phyloP scores from a whole-genome alignment of 2,888 invertebrate genomes.

The Hyalella azteca region DNA sequence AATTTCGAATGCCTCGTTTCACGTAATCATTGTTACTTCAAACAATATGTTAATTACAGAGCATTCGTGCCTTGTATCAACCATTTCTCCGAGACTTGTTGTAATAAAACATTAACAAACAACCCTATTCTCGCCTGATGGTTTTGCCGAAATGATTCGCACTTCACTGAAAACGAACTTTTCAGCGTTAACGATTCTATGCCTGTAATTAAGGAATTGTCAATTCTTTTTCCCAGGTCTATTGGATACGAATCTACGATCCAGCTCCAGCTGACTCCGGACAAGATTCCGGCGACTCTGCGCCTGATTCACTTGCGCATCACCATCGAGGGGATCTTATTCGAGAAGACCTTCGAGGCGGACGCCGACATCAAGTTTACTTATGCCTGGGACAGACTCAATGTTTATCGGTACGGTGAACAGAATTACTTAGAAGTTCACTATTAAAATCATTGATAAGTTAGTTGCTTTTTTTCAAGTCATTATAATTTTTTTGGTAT shows the following conservation, averaged over 20 bases:
- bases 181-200: too few species aligned
- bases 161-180: too few species aligned
- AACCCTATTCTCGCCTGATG: too few species aligned
- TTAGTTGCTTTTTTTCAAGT: neutral
- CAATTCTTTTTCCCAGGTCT: slow-evolving; percentile 68
- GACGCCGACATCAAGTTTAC: slow-evolving; percentile 96
- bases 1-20: too few species aligned
- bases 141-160: too few species aligned
- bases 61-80: too few species aligned
- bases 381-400: slow-evolving; percentile 95
- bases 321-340: slow-evolving; percentile 91
- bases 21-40: too few species aligned
- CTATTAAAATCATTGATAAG: neutral
- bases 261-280: slow-evolving; percentile 87
- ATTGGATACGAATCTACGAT: slow-evolving; percentile 93
- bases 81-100: too few species aligned
- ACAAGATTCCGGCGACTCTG: slow-evolving; percentile 78
- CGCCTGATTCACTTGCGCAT: slow-evolving; percentile 88
- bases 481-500: too few species aligned
- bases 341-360: slow-evolving; percentile 92
- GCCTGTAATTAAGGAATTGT: neutral
- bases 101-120: too few species aligned
- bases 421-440: neutral
- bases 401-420: slow-evolving; percentile 77
- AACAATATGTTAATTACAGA: too few species aligned